A percentile compares a stretch with the other conserved stretches of the same genome.
Conservation (phyloP, 2,888 invertebrate species). For the Matsumyia berberina region DNA sequence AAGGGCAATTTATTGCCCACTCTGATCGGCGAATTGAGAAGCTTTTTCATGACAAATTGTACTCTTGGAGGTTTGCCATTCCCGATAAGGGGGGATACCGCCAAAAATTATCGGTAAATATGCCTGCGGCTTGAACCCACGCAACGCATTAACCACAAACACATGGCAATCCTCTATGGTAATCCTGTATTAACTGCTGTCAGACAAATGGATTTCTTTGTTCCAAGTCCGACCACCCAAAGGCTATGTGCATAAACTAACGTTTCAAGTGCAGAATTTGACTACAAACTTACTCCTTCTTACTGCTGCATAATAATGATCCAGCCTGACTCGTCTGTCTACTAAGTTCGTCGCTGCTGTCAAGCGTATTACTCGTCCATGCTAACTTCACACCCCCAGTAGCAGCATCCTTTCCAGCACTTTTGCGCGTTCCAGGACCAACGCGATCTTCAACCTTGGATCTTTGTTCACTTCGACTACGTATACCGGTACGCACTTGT, state of each 20-base stretch:
- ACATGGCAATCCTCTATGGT: too few species aligned
- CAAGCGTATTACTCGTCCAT: constrained; percentile 40
- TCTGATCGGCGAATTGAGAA: too few species aligned
- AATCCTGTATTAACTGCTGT: too few species aligned
- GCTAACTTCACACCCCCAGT: constrained; percentile 45
- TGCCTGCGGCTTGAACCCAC: too few species aligned
- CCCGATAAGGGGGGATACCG: too few species aligned
- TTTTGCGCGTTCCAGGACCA: constrained; percentile 8
- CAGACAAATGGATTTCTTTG: too few species aligned
- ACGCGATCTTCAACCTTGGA: constrained; percentile 22
- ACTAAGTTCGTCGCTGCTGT: constrained; percentile 27
- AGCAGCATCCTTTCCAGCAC: constrained; percentile 22
- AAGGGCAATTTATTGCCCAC: too few species aligned
- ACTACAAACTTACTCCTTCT: constrained; percentile 52
- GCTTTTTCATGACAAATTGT: too few species aligned
- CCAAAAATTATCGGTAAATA: too few species aligned
- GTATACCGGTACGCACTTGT: constrained; percentile 61
- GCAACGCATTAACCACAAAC: too few species aligned
- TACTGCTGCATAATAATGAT: constrained; percentile 30
- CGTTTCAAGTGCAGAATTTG: too few species aligned
- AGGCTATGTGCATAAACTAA: not conserved
- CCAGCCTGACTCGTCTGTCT: constrained; percentile 19
- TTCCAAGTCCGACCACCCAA: not conserved
- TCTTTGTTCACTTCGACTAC: constrained; percentile 64
- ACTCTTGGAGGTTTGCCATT: too few species aligned